phyloP scores from a whole-genome alignment of 1,140 invertebrate genomes.

The Trinorchestia longiramus region DNA sequence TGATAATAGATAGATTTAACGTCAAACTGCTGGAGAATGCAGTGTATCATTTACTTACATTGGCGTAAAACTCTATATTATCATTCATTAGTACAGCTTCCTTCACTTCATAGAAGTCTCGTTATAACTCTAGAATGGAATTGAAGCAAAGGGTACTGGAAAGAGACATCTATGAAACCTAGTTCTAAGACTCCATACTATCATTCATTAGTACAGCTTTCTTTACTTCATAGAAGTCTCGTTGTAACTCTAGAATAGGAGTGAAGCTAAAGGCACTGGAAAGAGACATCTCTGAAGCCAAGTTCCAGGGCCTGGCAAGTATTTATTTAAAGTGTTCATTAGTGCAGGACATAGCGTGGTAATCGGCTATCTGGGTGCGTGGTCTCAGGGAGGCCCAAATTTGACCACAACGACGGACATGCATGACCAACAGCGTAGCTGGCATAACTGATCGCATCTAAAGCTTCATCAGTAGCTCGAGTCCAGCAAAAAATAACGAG shows the following conservation, averaged over 20 bases:
- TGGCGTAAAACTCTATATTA: too few relatives aligned
- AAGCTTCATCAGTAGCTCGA: background rate
- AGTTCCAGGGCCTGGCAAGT: background rate
- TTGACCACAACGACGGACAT: constrained; percentile 3
- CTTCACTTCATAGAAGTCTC: background rate
- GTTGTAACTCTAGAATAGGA: background rate
- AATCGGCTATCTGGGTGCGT: background rate
- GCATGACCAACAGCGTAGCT: background rate
- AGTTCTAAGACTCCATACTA: background rate
- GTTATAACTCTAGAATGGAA: too few relatives aligned
- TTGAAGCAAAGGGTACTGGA: background rate
- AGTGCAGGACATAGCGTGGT: constrained; percentile 20
- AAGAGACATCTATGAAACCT: background rate
- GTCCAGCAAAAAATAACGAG: background rate
- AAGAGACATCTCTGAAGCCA: constrained; percentile 6
- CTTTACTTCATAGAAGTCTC: background rate
- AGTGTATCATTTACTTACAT: background rate
- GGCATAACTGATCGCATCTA: constrained; percentile 25
- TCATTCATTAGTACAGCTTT: background rate
- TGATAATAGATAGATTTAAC: background rate
- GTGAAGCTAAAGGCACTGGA: background rate
- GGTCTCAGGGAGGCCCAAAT: background rate
- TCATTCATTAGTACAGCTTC: background rate
- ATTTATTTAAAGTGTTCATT: constrained; percentile 21
- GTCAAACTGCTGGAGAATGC: background rate